Conservation (phyloP, 2,888 invertebrate genomes). For the Heliconius hortense region DNA sequence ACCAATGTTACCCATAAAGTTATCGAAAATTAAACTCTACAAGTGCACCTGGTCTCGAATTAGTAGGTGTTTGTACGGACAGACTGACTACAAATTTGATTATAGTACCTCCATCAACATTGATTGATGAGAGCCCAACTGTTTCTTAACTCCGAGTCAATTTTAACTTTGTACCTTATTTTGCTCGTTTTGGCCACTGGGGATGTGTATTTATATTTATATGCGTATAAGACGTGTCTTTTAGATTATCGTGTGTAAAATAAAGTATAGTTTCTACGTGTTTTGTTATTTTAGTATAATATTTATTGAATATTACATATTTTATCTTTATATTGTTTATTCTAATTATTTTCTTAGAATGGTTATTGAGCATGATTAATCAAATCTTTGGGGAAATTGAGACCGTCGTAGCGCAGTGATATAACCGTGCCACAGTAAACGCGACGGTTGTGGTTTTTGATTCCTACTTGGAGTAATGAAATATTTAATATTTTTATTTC, state of each 20-base stretch:
- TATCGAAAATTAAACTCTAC: not conserved
- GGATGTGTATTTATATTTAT: not conserved
- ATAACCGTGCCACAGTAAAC: no score
- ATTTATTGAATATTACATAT: no score
- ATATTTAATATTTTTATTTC: no score
- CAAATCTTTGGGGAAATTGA: no score
- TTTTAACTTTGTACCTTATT: conserved; percentile 32
- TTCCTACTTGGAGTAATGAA: no score
- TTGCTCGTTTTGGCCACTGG: conserved; percentile 6
- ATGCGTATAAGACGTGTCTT: not conserved
- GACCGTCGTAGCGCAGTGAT: no score
- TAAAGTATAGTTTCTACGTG: no score
- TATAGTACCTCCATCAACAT: conserved; percentile 68
- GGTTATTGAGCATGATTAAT: no score
- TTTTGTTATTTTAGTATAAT: no score
- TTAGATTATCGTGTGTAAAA: not conserved
- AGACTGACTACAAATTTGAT: conserved; percentile 70
- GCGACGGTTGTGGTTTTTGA: no score
- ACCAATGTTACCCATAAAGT: not conserved
- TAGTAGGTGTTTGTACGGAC: conserved; percentile 62
- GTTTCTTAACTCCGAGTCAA: conserved; percentile 32
- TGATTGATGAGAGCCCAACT: conserved; percentile 65
- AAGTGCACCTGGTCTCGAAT: conserved; percentile 59
- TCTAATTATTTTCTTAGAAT: no score
- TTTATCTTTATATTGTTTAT: no score